Base-by-base conservation (phyloP, 2,888 invertebrate genomes). In the Cheilosia variabilis region DNA sequence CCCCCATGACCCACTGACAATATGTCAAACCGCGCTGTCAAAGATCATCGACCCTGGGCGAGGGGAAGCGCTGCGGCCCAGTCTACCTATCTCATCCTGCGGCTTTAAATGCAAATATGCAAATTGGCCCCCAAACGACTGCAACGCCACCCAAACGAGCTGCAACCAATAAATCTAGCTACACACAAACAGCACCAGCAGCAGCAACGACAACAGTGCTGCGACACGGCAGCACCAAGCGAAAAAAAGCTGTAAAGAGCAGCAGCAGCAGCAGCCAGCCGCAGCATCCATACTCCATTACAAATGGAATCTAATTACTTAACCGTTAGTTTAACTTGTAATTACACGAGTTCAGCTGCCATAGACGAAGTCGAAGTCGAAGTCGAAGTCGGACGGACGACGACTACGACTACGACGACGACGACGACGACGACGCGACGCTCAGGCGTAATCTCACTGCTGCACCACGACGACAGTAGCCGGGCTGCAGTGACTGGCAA, bases 221-320 rank as follows among this genome's bases (percentile, higher is more conserved):
- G 27, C 55, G 19, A 55, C n/a, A 37, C 47, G 17, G 34, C 66
- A 68, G 22, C 50, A 45, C 52, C 10, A 58, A 63, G 24, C 45
- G 22, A 58, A 69, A 63, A 6, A 34, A 19, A 43, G n/a, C 66
- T 52, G 72, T 65, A 65, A 72, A 79, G 78, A 75, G 71, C 81
- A 27, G 71, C 80, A 27, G 71, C 80, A n/a, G n/a, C n/a, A 76
- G 65, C 76, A 15, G 34, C 57, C 73, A 58, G 63, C 76, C 47
- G 50, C 68, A 79, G 78, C 83, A 72, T 81, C 86, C 45, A 81
- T 37, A 37, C 50, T 86, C 81, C 57, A 84, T 87, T 84, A 88
- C 88, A 88, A 88, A 88, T 87, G 87, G 82, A 88, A 88, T 88
- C 88, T 88, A 88, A 88, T 88, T 88, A 88, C 88, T 87, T 88